Conservation (phyloP, 2,888 invertebrate species). For the Hylaea fasciaria region DNA sequence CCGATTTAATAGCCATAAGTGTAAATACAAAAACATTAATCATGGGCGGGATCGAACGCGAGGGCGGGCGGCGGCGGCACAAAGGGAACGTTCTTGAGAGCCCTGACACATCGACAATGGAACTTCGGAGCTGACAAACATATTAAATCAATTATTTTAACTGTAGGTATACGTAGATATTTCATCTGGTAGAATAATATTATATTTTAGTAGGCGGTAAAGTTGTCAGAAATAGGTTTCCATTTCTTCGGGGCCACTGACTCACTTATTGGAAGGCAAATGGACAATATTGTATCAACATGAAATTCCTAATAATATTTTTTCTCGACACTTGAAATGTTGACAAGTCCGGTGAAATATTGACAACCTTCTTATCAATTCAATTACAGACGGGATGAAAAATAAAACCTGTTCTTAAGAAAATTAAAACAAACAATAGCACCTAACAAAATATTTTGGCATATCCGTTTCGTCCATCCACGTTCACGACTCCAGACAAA, state of each 20-base stretch:
- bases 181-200: too few species aligned
- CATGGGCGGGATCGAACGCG: constrained; percentile 28
- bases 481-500: constrained; percentile 30
- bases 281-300: too few species aligned
- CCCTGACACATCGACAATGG: constrained; percentile 8
- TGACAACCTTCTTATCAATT: too few species aligned
- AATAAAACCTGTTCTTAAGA: background rate
- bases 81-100: constrained; percentile 27
- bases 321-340: too few species aligned
- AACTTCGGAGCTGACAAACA: constrained; percentile 4
- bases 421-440: background rate
- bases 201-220: too few species aligned
- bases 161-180: too few species aligned
- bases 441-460: background rate
- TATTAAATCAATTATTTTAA: background rate
- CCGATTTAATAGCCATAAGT: constrained; percentile 33
- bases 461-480: constrained; percentile 22
- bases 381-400: too few species aligned
- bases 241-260: too few species aligned
- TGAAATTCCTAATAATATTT: too few species aligned
- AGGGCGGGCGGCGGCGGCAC: constrained; percentile 14
- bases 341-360: too few species aligned
- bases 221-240: too few species aligned
- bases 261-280: too few species aligned
- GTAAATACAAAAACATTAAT: constrained; percentile 33